phyloP scores from a whole-genome alignment of 2,888 invertebrate genomes.

The Ormyrus pomaceus region DNA sequence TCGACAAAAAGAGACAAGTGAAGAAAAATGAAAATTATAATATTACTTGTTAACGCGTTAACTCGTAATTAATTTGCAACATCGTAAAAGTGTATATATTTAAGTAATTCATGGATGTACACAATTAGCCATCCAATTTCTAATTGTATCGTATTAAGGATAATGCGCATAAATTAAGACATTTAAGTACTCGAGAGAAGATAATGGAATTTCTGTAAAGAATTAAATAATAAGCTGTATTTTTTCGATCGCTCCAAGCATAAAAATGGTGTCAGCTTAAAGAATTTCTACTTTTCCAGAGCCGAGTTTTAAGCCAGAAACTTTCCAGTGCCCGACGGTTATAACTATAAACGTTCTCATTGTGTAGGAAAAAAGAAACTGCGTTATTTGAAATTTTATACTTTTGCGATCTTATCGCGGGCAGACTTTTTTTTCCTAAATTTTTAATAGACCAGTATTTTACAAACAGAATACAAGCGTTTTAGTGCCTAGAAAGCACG shows the following conservation, averaged over 20 bases:
- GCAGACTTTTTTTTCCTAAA: no score
- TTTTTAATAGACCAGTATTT: no score
- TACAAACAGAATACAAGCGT: no score
- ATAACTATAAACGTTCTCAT: conserved; percentile 6
- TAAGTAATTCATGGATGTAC: no score
- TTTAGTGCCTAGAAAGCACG: no score
- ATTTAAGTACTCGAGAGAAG: not conserved
- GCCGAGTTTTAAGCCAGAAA: conserved; percentile 27
- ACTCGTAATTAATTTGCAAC: no score
- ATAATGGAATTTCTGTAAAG: not conserved
- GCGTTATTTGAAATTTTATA: conserved; percentile 16
- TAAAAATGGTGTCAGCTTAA: conserved; percentile 39
- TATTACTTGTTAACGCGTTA: no score
- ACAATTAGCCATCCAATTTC: not conserved
- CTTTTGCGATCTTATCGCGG: not conserved
- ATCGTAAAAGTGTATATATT: no score
- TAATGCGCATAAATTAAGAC: conserved; percentile 14
- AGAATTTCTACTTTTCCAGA: conserved; percentile 43
- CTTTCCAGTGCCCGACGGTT: conserved; percentile 17
- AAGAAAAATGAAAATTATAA: no score
- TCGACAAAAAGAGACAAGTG: no score
- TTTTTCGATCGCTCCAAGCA: conserved; percentile 31
- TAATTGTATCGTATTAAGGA: not conserved
- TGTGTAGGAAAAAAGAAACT: conserved; percentile 37
- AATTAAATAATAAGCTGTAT: conserved; percentile 13